phyloP scores from a whole-genome alignment of 1,140 invertebrate genomes.

The Manduca sexta region DNA sequence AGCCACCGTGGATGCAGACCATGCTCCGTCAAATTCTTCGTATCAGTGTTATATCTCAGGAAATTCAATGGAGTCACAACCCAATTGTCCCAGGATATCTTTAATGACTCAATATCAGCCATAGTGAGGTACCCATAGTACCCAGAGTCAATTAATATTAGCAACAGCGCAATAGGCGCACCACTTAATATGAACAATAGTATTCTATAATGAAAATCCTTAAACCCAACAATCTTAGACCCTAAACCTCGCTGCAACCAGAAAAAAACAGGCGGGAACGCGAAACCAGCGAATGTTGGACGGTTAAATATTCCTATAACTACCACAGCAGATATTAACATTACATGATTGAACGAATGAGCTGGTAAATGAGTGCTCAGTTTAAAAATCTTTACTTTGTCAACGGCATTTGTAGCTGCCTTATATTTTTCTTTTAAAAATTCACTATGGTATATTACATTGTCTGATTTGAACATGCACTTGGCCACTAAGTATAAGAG shows the following conservation, averaged over 20 bases:
- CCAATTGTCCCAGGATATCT: slow-evolving; percentile 82
- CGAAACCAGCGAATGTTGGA: too few relatives aligned
- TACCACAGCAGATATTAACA: slow-evolving; percentile 80
- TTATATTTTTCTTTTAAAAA: slow-evolving; percentile 82
- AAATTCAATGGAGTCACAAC: slow-evolving; percentile 95
- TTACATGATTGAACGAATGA: slow-evolving; percentile 81
- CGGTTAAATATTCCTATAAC: slow-evolving; percentile 92
- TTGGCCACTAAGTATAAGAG: slow-evolving; percentile 84
- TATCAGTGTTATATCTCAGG: slow-evolving; percentile 86
- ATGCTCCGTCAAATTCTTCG: slow-evolving; percentile 87
- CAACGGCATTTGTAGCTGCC: slow-evolving; percentile 78
- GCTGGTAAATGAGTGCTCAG: slow-evolving; percentile 79
- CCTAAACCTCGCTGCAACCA: slow-evolving; percentile 89
- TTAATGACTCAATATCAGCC: slow-evolving; percentile 80
- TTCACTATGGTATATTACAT: slow-evolving; percentile 82
- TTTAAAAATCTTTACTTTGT: slow-evolving; percentile 83
- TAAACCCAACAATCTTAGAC: slow-evolving; percentile 78
- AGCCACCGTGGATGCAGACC: slow-evolving; percentile 89
- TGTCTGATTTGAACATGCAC: slow-evolving; percentile 84
- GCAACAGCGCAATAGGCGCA: slow-evolving; percentile 78
- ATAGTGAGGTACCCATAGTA: slow-evolving; percentile 87
- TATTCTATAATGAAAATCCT: slow-evolving; percentile 84
- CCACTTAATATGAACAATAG: slow-evolving; percentile 77
- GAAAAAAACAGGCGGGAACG: too few relatives aligned
- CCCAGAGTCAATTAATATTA: slow-evolving; percentile 85